Conservation (phyloP, 2,888 invertebrate species). For the Philereme transversata region DNA sequence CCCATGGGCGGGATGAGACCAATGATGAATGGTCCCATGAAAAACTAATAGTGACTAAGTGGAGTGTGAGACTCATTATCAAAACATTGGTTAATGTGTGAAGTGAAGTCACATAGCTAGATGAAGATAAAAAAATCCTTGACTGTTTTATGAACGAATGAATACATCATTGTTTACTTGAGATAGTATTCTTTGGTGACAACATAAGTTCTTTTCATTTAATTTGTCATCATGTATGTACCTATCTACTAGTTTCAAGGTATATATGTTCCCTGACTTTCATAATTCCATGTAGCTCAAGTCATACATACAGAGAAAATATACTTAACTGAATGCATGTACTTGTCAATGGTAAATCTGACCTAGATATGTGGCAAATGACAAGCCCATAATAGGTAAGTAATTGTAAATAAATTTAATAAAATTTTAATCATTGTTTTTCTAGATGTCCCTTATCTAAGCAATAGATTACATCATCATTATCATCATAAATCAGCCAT, state of each 20-base stretch:
- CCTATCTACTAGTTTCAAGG: too few relatives aligned
- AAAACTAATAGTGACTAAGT: conserved; percentile 16
- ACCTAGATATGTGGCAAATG: conserved; percentile 13
- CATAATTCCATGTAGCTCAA: too few relatives aligned
- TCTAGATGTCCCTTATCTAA: background rate
- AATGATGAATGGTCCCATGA: conserved; percentile 86
- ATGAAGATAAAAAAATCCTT: background rate
- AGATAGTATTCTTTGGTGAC: too few relatives aligned
- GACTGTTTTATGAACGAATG: background rate
- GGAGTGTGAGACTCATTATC: conserved; percentile 9
- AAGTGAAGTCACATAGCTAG: conserved; percentile 8
- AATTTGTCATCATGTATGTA: too few relatives aligned
- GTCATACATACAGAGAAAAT: too few relatives aligned
- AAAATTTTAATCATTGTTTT: background rate
- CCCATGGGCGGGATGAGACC: conserved; percentile 74
- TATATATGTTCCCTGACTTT: too few relatives aligned
- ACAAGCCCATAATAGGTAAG: background rate
- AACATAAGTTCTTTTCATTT: too few relatives aligned
- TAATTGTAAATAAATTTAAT: conserved; percentile 17
- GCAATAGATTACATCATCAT: too few relatives aligned
- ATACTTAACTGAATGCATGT: background rate
- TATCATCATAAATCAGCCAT: too few relatives aligned
- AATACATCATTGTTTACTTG: background rate
- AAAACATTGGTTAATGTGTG: conserved; percentile 9
- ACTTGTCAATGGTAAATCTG: background rate